Evolutionary conservation across 2,888 invertebrate genomes (phyloP), one percentile per base, ranked within the genome.

Genomic region (Perizoma affinitatum): DNA sequence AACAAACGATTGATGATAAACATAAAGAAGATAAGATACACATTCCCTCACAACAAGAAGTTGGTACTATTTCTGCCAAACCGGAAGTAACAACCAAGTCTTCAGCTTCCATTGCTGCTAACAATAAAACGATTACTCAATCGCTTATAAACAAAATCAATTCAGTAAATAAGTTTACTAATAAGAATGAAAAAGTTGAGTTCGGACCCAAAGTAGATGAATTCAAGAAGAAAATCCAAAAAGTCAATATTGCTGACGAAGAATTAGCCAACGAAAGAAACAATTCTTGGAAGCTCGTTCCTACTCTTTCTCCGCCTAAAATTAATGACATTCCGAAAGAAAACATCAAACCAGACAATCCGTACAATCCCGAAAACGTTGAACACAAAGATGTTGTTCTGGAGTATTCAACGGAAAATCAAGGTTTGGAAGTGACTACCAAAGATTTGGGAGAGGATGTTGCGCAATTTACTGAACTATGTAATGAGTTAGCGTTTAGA

Each of bases 401-500:
- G 61, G 90, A 91, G 38, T 84, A 83, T 72, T 88, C 88, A 0
- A 83, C 87, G 65, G 89, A 90, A 82, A 91, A 91, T 54, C 95
- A 95, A 69, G 97, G 97, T 0, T 84, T 97, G 34, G 97, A 97
- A 80, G 96, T 95, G 2, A 97, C 96, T 34, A 95, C 95, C 0
- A 93, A 94, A 54, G 90, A 93, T 72, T 90, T 97, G 36, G 95
- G 95, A 60, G 94, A 95, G 61, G 97, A 97, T 78, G 93, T 97
- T 38, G 92, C 94, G n/a, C 94, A 95, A 58, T 97, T 97, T 78
- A 93, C 96, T 0, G 95, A 95, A 67, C 90, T 97, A 2, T 97
- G 97, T 79, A 97, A 97, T 79, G 96, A 97, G 77, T 82, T 97
- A 45, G 97, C 97, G 0, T 96, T 97, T 73, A 95, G 95, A 70